Conservation (phyloP, 2,797 vertebrate genomes). For the Cynopterus sphinx region DNA sequence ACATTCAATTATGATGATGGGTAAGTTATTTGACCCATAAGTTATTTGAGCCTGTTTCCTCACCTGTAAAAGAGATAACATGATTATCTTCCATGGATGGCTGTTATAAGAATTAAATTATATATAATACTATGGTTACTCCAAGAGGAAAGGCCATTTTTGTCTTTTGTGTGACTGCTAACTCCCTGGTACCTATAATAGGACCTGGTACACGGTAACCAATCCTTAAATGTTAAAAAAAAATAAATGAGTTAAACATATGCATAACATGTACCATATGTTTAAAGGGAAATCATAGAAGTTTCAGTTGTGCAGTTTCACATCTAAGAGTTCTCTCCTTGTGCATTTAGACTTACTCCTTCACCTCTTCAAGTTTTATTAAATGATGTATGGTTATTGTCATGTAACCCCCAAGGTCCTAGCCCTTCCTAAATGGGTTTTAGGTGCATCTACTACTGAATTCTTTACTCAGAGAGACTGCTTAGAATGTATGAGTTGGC, state of each 20-base stretch:
- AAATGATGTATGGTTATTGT: background rate
- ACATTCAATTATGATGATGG: background rate
- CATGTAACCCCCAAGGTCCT: background rate
- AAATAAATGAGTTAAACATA: background rate
- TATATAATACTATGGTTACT: background rate
- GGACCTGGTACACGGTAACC: background rate
- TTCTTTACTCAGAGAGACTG: background rate
- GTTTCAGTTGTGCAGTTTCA: background rate
- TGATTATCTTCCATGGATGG: background rate
- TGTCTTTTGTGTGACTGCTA: background rate
- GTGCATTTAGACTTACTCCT: background rate
- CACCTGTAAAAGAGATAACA: background rate
- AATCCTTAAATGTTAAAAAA: slow-evolving; percentile 6
- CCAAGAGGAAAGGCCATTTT: background rate
- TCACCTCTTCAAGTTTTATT: background rate
- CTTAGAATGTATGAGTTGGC: slow-evolving; percentile 3
- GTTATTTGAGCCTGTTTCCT: background rate
- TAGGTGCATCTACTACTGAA: background rate
- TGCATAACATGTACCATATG: background rate
- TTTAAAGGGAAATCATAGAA: background rate
- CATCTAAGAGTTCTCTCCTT: background rate
- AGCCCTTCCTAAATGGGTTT: background rate
- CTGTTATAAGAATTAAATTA: slow-evolving; percentile 23
- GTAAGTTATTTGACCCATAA: background rate
- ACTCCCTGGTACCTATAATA: background rate